phyloP scores from a whole-genome alignment of 2,113 vertebrate species.

The Poeciliopsis turrubarensis region DNA sequence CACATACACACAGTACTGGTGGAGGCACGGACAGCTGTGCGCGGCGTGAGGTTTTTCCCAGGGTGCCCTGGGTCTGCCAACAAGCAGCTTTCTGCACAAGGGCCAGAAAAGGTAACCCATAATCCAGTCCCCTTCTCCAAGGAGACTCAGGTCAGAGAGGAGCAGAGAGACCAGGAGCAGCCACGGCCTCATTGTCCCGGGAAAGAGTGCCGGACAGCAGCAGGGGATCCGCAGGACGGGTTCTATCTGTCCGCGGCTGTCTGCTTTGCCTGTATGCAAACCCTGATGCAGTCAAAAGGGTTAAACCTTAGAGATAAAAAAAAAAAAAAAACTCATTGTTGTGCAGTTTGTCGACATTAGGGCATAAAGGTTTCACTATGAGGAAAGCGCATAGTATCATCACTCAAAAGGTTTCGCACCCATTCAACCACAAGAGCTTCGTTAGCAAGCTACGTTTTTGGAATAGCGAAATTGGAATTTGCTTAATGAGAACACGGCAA shows the following conservation, averaged over 20 bases:
- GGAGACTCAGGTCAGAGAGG: constrained; percentile 35
- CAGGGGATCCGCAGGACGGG: background rate
- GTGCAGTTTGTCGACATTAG: background rate
- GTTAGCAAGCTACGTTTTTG: no score
- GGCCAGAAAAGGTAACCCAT: constrained; percentile 21
- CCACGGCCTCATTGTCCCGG: constrained; percentile 52
- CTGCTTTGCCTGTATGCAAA: constrained; percentile 67
- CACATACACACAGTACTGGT: background rate
- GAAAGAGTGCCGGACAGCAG: constrained; percentile 4
- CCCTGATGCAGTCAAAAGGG: background rate
- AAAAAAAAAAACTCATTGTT: background rate
- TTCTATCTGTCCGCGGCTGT: constrained; percentile 48
- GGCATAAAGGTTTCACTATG: background rate
- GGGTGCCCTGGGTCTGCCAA: constrained; percentile 11
- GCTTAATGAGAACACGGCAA: no score
- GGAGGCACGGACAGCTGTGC: constrained; percentile 6
- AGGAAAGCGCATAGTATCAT: background rate
- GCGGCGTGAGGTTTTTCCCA: background rate
- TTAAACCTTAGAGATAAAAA: background rate
- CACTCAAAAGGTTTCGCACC: no score
- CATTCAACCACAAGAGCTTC: background rate
- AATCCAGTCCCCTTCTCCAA: constrained; percentile 15
- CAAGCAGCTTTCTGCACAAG: constrained; percentile 24
- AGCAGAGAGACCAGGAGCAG: constrained; percentile 55
- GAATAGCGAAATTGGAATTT: no score